Evolutionary conservation across 1,140 invertebrate species (phyloP).

Genomic region (Bombus pyrosoma): DNA sequence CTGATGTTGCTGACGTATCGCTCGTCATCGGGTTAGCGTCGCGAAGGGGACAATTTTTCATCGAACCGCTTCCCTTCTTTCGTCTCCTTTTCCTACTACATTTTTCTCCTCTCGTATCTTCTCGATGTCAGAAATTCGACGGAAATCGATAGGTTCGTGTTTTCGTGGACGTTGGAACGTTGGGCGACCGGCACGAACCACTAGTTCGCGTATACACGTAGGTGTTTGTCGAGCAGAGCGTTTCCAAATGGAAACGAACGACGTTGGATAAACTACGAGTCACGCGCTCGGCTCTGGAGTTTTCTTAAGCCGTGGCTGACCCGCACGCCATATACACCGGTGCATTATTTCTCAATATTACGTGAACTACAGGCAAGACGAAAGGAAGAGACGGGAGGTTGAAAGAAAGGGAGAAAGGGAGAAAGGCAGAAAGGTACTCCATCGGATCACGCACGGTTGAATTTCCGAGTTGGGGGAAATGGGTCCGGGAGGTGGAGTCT

Average conservation of each 20-base stretch:
- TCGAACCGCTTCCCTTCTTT: neutral
- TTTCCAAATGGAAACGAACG: slow-evolving; percentile 21
- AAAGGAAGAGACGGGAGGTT: neutral
- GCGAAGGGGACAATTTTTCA: slow-evolving; percentile 18
- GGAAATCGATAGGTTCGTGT: slow-evolving; percentile 19
- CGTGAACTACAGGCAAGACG: slow-evolving; percentile 32
- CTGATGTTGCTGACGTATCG: slow-evolving; percentile 24
- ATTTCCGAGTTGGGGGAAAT: slow-evolving; percentile 69
- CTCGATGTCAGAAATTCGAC: no score
- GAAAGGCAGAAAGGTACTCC: slow-evolving; percentile 58
- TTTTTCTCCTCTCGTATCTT: neutral
- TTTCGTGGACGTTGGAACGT: neutral
- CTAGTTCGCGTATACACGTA: neutral
- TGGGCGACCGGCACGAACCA: neutral
- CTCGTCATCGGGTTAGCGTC: slow-evolving; percentile 13
- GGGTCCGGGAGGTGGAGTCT: slow-evolving; percentile 54
- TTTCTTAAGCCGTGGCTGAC: slow-evolving; percentile 29
- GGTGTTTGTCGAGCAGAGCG: neutral
- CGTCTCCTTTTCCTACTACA: no score
- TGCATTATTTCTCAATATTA: slow-evolving; percentile 78
- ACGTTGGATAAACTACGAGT: slow-evolving; percentile 36
- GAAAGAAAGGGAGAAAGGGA: neutral
- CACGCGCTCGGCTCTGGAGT: slow-evolving; percentile 30
- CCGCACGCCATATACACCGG: slow-evolving; percentile 54
- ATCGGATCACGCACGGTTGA: slow-evolving; percentile 71